A percentile compares a stretch with the other conserved stretches of the same genome.
Evolutionary conservation across 2,888 invertebrate genomes (phyloP).

Genomic region (Salpingus planirostris): DNA sequence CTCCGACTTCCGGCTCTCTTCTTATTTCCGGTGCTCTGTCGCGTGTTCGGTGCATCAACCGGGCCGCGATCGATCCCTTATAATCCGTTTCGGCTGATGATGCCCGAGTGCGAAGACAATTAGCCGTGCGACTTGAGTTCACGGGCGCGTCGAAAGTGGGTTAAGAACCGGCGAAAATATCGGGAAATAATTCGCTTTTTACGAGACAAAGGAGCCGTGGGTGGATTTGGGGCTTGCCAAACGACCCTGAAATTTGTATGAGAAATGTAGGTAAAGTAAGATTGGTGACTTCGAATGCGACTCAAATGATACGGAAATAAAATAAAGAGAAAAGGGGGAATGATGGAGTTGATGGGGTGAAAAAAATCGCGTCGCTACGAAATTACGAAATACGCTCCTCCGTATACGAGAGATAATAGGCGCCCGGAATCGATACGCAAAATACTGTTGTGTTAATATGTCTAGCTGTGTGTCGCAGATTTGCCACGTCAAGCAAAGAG

Average conservation of each 20-base stretch:
- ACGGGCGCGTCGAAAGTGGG: no score
- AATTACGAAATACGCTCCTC: conserved; percentile 22
- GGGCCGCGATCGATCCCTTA: conserved; percentile 9
- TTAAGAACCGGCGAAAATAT: conserved; percentile 15
- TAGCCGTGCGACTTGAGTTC: no score
- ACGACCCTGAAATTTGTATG: conserved; percentile 19
- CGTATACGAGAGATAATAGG: no score
- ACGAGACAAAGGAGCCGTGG: conserved; percentile 13
- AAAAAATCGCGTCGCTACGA: conserved; percentile 25
- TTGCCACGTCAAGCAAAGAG: no score
- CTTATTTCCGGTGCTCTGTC: conserved; percentile 15
- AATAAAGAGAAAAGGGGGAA: conserved; percentile 25
- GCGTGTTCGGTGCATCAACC: conserved; percentile 7
- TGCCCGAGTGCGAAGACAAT: no score
- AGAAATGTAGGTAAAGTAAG: conserved; percentile 25
- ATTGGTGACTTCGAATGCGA: conserved; percentile 28
- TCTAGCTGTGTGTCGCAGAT: no score
- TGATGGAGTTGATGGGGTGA: conserved; percentile 26
- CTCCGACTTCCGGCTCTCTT: conserved; percentile 15
- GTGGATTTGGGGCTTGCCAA: conserved; percentile 11
- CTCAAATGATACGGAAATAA: conserved; percentile 33
- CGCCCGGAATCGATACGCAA: no score
- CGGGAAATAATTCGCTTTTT: conserved; percentile 17
- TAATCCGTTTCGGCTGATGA: conserved; percentile 9
- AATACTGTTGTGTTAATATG: no score